Base-by-base conservation (phyloP, 2,888 invertebrate genomes). In the Drosophila barbarae region DNA sequence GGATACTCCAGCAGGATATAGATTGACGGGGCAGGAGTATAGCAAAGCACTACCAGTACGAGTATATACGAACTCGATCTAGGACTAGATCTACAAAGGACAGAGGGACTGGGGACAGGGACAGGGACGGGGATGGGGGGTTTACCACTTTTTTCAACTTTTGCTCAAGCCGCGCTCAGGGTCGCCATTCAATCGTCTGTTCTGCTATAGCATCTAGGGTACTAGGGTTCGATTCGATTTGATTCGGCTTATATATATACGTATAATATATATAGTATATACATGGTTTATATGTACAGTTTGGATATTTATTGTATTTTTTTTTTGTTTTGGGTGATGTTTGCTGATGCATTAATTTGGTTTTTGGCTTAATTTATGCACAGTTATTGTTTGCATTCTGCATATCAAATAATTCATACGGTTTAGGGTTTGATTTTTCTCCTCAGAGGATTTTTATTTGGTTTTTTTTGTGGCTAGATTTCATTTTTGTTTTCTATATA, bases 111-210 rank as follows among this genome's bases (percentile, higher is more conserved):
- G 8, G 30, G 34, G 59, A 10, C 2, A 6, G 21, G 35, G 61
- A 23, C 13, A 7, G 35, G 61, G n/a, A 32, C 32, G 26, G 18
- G 18, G 18, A 18, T 18, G 18, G 18, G 42, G 61, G 61, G 47
- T 52, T 63, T 63, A 63, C 63, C 63, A 63, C 63, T 63, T 15
- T 15, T 42, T 42, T 26, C 44, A 32, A 38, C 52, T 61, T 63
- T 63, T 64, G 63, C 63, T 63, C 63, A 63, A 63, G 63, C 63
- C 63, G 63, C 63, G 63, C 63, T 63, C 63, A 63, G 65, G 63
- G 63, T 63, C 65, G 63, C 63, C 63, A 63, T 63, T 64, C 63
- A 63, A 52, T 64, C 63, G 65, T 63, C 63, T 63, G 63, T 63
- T 63, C 63, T 63, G 63, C 63, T 63, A 64, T 64, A 44, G 63